phyloP scores from a whole-genome alignment of 2,888 invertebrate genomes.

The Papilio elwesi region DNA sequence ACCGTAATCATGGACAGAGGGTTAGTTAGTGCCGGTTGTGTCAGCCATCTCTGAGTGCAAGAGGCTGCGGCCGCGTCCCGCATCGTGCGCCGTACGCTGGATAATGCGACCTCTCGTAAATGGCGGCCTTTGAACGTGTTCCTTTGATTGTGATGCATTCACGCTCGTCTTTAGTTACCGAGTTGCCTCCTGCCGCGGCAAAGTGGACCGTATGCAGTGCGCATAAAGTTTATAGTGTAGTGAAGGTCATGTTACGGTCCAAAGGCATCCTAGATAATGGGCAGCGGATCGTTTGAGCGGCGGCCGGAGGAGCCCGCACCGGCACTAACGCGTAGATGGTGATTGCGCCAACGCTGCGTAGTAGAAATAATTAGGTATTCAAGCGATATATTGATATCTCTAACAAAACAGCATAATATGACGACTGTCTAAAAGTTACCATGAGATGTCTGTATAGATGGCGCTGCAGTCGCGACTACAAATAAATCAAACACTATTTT shows the following conservation, averaged over 20 bases:
- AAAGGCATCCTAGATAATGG: constrained; percentile 30
- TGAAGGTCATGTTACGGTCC: neutral
- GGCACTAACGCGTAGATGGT: constrained; percentile 31
- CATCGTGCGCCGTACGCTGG: neutral
- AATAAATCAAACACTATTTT: too few relatives aligned
- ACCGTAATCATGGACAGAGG: too few relatives aligned
- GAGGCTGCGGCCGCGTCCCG: too few relatives aligned
- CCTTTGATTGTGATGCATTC: constrained; percentile 28
- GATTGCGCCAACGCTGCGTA: neutral
- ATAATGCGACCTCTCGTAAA: neutral
- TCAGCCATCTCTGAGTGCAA: too few relatives aligned
- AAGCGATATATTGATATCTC: too few relatives aligned
- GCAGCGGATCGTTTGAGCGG: constrained; percentile 21
- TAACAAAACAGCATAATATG: too few relatives aligned
- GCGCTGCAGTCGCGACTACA: too few relatives aligned
- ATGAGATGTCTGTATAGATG: too few relatives aligned
- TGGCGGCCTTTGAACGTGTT: constrained; percentile 17
- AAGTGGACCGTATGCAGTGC: neutral
- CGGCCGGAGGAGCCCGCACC: constrained; percentile 16
- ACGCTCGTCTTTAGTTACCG: constrained; percentile 2
- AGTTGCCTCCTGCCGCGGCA: neutral
- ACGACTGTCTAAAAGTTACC: too few relatives aligned
- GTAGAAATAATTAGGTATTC: neutral
- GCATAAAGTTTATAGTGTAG: neutral
- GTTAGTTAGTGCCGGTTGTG: too few relatives aligned